Evolutionary conservation across 2,113 vertebrate species (phyloP), one percentile per base, ranked within the genome.

Genomic region (Prinia subflava): DNA sequence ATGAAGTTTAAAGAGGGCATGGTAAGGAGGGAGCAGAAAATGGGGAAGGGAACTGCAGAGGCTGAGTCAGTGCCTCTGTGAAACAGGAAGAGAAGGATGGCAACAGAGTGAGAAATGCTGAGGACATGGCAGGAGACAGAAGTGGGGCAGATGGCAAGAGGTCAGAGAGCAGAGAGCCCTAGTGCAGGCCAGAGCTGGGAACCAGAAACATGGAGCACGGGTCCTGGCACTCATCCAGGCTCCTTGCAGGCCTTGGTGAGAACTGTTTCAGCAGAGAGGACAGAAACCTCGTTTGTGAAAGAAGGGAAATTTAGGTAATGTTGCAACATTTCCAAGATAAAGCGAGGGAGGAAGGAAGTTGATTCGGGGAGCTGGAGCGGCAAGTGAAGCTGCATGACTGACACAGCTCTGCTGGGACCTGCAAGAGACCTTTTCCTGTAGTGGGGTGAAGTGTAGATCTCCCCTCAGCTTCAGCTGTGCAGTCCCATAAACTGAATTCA

Each of bases 121-220:
- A 74, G 35, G 50, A 44, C 3, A 6, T 0, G 0, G 20, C 2
- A 9, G 50, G 52, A 84, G 60, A 63, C 37, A 65, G 7, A 13
- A 78, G 33, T 21, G 39, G 67, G 33, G 27, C 47, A 56, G 78
- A 30, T 53, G 19, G 24, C 4, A 49, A 41, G 18, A 13, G 53
- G 21, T 13, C 71, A 69, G 21, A 82, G 42, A 85, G 33, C 56
- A 59, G 33, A 84, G 49, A 46, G 15, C 31, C 59, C 17, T 9
- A 13, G 25, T 6, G 7, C 33, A 30, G 44, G 35, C 59, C 41
- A 60, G 77, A 73, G 46, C 44, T 9, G 13, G 44, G n/a, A 81
- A 16, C 19, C 33, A 83, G n/a, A 39, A 63, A 41, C 20, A 1
- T 31, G 50, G 24, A 74, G 10, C 31, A 65, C 62, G 42, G 56